Conservation (phyloP, 2,797 vertebrate genomes). For the Chelon auratus region DNA sequence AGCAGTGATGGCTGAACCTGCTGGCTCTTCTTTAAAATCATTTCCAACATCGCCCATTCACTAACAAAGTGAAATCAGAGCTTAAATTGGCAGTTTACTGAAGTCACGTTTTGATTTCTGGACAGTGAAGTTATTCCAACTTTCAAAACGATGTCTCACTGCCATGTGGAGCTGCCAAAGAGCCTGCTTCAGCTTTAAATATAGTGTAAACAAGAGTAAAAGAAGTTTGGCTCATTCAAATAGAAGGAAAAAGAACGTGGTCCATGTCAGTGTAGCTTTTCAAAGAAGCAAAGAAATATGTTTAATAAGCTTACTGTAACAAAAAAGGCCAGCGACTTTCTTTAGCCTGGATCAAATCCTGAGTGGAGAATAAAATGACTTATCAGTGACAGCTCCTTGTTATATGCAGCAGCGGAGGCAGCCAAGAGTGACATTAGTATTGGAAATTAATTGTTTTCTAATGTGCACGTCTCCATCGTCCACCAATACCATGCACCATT, state of each 20-base stretch:
- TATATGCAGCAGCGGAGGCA: conserved; percentile 74
- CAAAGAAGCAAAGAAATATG: conserved; percentile 9
- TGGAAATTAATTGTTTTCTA: conserved; percentile 88
- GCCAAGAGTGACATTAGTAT: conserved; percentile 82
- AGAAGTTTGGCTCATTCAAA: conserved; percentile 36
- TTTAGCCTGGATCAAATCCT: conserved; percentile 62
- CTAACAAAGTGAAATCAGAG: conserved; percentile 14
- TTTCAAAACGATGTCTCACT: conserved; percentile 22
- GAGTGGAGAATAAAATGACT: conserved; percentile 82
- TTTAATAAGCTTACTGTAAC: conserved; percentile 23
- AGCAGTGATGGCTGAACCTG: conserved; percentile 33
- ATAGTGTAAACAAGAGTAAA: conserved; percentile 40
- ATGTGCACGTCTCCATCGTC: conserved; percentile 80
- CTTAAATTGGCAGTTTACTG: conserved; percentile 13
- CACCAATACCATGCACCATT: conserved; percentile 81
- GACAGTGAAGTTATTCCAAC: conserved; percentile 34
- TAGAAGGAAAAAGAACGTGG: conserved; percentile 35
- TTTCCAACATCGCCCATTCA: conserved; percentile 13
- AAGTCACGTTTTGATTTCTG: conserved; percentile 19
- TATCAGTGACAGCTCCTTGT: conserved; percentile 83
- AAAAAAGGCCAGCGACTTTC: conserved; percentile 27
- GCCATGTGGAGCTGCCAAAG: conserved; percentile 31
- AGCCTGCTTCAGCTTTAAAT: conserved; percentile 28
- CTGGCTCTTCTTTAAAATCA: conserved; percentile 15
- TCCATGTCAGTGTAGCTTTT: conserved; percentile 34